Conservation (phyloP, 2,797 vertebrate genomes). For the Periophthalmus magnuspinnatus region DNA sequence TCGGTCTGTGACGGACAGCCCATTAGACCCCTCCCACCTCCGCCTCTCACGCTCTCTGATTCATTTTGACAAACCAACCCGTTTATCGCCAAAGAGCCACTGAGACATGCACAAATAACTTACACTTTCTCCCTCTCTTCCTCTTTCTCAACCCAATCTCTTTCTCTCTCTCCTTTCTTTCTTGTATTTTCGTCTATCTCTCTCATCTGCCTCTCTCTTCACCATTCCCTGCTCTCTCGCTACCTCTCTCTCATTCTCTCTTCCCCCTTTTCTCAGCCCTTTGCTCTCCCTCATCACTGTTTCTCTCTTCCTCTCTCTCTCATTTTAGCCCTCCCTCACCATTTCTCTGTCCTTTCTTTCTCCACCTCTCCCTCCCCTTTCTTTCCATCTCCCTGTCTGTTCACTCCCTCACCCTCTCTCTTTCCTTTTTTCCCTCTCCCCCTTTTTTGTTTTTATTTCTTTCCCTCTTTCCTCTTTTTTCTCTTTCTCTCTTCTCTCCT, state of each 20-base stretch:
- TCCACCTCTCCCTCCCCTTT: neutral
- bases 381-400: neutral
- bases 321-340: neutral
- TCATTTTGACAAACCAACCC: conserved; percentile 60
- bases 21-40: conserved; percentile 46
- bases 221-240: neutral
- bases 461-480: neutral
- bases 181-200: neutral
- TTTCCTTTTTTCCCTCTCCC: too few species aligned
- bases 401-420: neutral
- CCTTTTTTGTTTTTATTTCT: too few species aligned
- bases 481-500: conserved; percentile 5
- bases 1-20: conserved; percentile 56
- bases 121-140: neutral
- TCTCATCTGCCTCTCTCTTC: neutral
- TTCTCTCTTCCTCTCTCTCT: too few species aligned
- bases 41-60: conserved; percentile 32
- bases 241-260: neutral
- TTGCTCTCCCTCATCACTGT: neutral
- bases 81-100: conserved; percentile 57
- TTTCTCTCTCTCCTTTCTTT: too few species aligned
- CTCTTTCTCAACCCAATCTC: neutral
- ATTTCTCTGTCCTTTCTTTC: too few species aligned
- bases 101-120: neutral
- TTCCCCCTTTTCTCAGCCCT: neutral